Percentiles rank a stretch among this genome's conserved stretches.
Conservation (phyloP, 2,888 invertebrate genomes). For the Andrena fulva region DNA sequence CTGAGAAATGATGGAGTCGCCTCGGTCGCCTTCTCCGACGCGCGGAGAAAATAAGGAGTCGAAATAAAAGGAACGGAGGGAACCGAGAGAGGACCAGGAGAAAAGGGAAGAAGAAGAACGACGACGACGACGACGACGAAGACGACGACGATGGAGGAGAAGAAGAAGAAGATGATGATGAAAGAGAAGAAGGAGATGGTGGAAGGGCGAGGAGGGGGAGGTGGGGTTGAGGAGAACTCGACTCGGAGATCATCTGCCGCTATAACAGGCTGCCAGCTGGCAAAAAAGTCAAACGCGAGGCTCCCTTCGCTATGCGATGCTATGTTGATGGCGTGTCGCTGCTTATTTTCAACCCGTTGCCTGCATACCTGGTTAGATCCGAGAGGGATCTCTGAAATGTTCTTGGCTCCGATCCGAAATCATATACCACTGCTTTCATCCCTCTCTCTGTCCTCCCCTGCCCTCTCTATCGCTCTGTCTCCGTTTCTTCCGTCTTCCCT, state of each 20-base stretch:
- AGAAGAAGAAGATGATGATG: conserved; percentile 33
- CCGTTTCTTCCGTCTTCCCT: neutral
- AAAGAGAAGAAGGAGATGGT: conserved; percentile 66
- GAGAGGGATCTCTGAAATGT: conserved; percentile 80
- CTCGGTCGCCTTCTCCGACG: conserved; percentile 64
- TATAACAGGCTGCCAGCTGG: conserved; percentile 84
- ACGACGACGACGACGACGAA: conserved; percentile 63
- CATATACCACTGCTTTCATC: conserved; percentile 75
- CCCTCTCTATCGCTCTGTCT: conserved; percentile 5
- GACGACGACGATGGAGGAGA: conserved; percentile 48
- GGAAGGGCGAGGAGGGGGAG: conserved; percentile 64
- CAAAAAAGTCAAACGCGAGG: conserved; percentile 83
- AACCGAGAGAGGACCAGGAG: conserved; percentile 63
- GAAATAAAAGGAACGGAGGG: conserved; percentile 76
- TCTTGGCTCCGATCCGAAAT: conserved; percentile 82
- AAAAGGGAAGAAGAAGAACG: conserved; percentile 42
- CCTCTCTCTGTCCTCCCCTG: conserved; percentile 36
- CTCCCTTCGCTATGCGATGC: conserved; percentile 80
- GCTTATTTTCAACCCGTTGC: conserved; percentile 83
- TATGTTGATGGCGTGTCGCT: conserved; percentile 84
- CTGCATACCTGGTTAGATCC: conserved; percentile 83
- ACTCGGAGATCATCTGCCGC: conserved; percentile 83
- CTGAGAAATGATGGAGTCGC: conserved; percentile 77
- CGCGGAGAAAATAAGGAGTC: conserved; percentile 73
- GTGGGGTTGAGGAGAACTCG: conserved; percentile 70